Evolutionary conservation across 2,888 invertebrate species (phyloP).

Genomic region (Epirrhoe alternata): DNA sequence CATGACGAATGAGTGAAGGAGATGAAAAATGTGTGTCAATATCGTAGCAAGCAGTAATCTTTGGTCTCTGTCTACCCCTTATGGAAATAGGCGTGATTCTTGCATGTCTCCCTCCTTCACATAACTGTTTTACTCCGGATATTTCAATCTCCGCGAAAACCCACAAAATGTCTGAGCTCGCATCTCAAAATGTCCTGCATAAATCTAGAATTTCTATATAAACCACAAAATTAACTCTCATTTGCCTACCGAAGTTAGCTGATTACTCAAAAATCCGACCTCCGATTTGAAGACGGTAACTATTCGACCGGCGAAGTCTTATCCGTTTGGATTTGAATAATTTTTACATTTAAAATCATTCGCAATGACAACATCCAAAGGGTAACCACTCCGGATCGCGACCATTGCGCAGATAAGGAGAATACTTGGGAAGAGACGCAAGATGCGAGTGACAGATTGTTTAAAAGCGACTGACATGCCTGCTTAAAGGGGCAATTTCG

Average conservation of each 20-base stretch:
- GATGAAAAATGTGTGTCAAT: too few relatives aligned
- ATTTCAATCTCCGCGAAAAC: neutral
- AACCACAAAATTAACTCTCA: conserved; percentile 35
- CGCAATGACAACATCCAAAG: conserved; percentile 84
- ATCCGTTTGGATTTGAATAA: conserved; percentile 81
- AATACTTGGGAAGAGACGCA: conserved; percentile 59
- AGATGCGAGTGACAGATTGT: conserved; percentile 24
- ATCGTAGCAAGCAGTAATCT: too few relatives aligned
- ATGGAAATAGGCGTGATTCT: too few relatives aligned
- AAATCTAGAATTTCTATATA: conserved; percentile 30
- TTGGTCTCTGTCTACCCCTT: too few relatives aligned
- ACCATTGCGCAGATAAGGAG: conserved; percentile 82
- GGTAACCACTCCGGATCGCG: conserved; percentile 82
- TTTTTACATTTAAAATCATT: conserved; percentile 86
- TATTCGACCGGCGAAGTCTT: conserved; percentile 75
- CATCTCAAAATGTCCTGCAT: neutral
- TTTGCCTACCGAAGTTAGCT: conserved; percentile 47
- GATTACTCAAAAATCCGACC: conserved; percentile 70
- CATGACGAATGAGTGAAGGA: too few relatives aligned
- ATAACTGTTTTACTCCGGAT: neutral
- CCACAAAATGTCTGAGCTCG: neutral
- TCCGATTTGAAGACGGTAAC: conserved; percentile 70
- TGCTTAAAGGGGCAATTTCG: too few relatives aligned
- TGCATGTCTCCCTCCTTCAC: neutral
- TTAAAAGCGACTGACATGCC: too few relatives aligned